phyloP scores from a whole-genome alignment of 2,797 vertebrate species.

The Amazona finschi region DNA sequence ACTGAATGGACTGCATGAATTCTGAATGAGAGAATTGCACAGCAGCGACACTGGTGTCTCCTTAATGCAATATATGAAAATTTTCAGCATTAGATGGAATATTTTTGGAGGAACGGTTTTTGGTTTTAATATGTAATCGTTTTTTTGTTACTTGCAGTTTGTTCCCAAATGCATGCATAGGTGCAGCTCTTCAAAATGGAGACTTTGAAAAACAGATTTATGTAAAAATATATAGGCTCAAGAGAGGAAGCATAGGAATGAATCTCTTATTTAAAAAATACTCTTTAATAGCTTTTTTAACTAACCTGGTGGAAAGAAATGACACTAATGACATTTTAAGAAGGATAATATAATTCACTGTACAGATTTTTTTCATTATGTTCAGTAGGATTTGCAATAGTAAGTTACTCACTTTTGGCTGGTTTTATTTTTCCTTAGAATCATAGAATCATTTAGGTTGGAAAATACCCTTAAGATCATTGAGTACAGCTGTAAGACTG shows the following conservation, averaged over 20 bases:
- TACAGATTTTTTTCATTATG: neutral
- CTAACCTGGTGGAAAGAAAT: neutral
- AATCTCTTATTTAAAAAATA: neutral
- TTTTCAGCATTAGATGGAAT: neutral
- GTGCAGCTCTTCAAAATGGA: neutral
- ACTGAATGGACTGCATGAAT: neutral
- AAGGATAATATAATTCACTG: neutral
- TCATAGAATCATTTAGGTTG: neutral
- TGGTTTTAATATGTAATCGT: neutral
- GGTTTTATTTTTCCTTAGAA: neutral
- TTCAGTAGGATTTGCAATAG: neutral
- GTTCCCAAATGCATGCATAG: neutral
- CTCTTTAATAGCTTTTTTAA: neutral
- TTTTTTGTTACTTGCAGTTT: neutral
- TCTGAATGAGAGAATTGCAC: neutral
- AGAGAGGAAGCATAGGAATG: neutral
- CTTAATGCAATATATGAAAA: neutral
- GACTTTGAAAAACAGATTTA: neutral
- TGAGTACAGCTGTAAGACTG: neutral
- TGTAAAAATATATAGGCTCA: neutral
- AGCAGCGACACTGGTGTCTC: neutral
- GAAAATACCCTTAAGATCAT: neutral
- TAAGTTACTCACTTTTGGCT: neutral
- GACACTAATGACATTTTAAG: neutral
- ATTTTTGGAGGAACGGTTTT: neutral